Evolutionary conservation across 2,888 invertebrate species (phyloP), one percentile per base, ranked within the genome.

Genomic region (Oligia strigilis): DNA sequence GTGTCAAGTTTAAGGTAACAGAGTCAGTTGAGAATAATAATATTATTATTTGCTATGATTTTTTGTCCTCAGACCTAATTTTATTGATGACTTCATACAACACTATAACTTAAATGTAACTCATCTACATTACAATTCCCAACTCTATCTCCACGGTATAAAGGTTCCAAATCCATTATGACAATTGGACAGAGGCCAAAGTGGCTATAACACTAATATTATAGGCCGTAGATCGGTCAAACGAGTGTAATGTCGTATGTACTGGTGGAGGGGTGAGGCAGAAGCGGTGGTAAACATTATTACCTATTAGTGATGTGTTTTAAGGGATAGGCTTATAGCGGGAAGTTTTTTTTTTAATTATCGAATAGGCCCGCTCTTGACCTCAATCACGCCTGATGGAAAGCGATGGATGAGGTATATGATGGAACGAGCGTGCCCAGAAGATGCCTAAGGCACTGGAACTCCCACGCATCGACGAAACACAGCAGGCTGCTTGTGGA

Each of bases 171-270:
- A 71, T 87, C 55, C 64, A 14, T 29, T 36, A 55, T 29, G 46
- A 64, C 65, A 70, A 80, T 66, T 80, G 71, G 60, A 43, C 52
- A 81, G 71, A 81, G 77, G 64, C 70, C 76, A 75, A 84, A 84
- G 83, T 83, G 75, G 78, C 75, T 77, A 73, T 80, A 80, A 82
- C 80, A 83, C 69, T 85, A 81, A 80, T 76, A 80, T 87, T 78
- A 82, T 85, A 82, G 86, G 78, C 80, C 77, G 72, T 82, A 85
- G 83, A 88, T 88, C 89, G 89, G 88, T 88, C 86, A 87, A 85
- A 89, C 78, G 89, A 89, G 80, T 88, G 78, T 87, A 84, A 86
- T 87, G 69, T 74, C 74, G 72, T 85, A 60, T 81, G 85, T 89
- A 89, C 88, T 72, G 81, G 62, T 17, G 49, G 67, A 72, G 77